phyloP scores from a whole-genome alignment of 64 coral and sea anemone species.

The Acropora tenuis region DNA sequence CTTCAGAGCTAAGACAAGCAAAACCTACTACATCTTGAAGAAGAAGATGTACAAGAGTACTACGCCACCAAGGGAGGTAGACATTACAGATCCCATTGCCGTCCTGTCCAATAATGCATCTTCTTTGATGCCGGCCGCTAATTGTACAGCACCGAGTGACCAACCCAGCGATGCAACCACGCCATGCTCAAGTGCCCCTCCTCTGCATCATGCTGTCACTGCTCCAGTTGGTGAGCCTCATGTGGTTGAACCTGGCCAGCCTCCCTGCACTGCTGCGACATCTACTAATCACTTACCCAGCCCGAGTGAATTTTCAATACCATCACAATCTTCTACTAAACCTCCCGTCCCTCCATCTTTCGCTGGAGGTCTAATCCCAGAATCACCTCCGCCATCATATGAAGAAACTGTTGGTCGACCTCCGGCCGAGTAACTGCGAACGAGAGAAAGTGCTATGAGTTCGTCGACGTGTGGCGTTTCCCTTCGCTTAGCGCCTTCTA shows the following conservation, averaged over 20 bases:
- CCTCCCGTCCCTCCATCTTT: not conserved
- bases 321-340: not conserved
- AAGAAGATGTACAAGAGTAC: conserved; percentile 82
- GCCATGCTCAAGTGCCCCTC: not conserved
- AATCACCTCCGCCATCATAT: not conserved
- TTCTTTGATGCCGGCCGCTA: not conserved
- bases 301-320: not conserved
- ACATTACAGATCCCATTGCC: conserved; percentile 74
- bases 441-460: too few relatives aligned
- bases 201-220: not conserved
- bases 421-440: not conserved
- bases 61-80: conserved; percentile 61
- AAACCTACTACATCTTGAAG: conserved; percentile 66
- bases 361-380: not conserved
- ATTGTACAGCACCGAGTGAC: not conserved
- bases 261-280: not conserved
- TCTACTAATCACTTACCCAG: not conserved
- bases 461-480: too few relatives aligned
- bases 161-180: too few relatives aligned
- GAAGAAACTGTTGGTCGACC: not conserved
- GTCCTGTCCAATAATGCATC: not conserved
- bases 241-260: not conserved
- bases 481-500: too few relatives aligned
- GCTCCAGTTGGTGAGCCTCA: not conserved
- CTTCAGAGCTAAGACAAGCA: conserved; percentile 82